Conservation (phyloP, 1,140 invertebrate genomes). For the Nasonia longicornis region DNA sequence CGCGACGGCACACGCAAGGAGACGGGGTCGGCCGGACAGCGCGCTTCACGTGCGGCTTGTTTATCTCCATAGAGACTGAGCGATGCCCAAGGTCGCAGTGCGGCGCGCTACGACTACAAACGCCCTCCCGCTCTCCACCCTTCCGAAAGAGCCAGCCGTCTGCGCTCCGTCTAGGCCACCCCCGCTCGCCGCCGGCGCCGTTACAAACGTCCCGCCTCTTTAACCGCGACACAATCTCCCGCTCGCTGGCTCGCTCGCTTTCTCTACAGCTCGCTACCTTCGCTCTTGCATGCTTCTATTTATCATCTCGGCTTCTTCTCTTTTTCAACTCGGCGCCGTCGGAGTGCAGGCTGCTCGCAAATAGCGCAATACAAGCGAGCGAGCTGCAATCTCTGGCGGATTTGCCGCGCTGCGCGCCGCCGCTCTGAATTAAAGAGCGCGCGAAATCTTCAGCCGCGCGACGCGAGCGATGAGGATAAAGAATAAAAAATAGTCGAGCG, state of each 20-base stretch:
- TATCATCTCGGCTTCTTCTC: neutral
- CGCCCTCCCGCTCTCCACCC: slow-evolving; percentile 38
- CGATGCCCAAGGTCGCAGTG: slow-evolving; percentile 62
- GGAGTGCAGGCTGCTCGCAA: neutral
- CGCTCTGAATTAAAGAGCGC: too few relatives aligned
- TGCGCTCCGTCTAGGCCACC: slow-evolving; percentile 63
- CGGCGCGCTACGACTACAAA: slow-evolving; percentile 49
- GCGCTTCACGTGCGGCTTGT: slow-evolving; percentile 53
- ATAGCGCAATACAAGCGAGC: neutral
- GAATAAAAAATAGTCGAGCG: neutral
- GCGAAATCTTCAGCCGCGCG: too few relatives aligned
- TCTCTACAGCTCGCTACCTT: too few relatives aligned
- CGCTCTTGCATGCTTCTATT: too few relatives aligned
- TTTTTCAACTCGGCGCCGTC: neutral
- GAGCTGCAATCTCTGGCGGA: too few relatives aligned
- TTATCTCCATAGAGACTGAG: slow-evolving; percentile 62
- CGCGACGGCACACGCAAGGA: too few relatives aligned
- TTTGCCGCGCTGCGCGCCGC: too few relatives aligned
- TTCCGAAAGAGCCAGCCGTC: slow-evolving; percentile 50
- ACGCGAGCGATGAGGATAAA: neutral
- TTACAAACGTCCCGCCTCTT: neutral
- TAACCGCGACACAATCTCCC: neutral
- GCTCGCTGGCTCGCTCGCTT: too few relatives aligned
- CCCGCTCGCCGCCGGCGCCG: slow-evolving; percentile 39
- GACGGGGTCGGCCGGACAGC: neutral